Percentiles rank a stretch among this genome's conserved stretches.
These are phyloP conservation scores for Ectemnius lituratus DNA, from an alignment of 2,888 invertebrate genomes.

Conservation along the genomic window DNA sequence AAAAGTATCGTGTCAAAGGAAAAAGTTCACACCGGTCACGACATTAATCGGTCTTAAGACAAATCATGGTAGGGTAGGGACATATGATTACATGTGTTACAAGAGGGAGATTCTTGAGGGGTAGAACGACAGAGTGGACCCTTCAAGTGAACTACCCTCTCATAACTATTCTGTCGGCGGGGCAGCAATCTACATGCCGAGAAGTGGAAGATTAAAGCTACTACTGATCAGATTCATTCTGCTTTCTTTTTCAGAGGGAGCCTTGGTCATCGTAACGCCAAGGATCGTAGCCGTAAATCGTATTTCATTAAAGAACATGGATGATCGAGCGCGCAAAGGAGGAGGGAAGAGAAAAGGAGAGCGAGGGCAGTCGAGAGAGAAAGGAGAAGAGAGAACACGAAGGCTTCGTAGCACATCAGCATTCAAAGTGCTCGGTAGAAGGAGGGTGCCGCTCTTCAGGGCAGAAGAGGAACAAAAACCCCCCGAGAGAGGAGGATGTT, in stretches of 20 bases:
- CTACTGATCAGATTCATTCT: not conserved
- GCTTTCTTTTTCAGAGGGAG: conserved; percentile 6
- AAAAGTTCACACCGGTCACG: conserved; percentile 11
- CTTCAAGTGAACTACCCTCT: no score
- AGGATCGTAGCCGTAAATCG: conserved; percentile 71
- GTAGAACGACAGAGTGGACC: no score
- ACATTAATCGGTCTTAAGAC: conserved; percentile 17
- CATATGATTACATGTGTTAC: no score
- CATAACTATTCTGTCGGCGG: conserved; percentile 42
- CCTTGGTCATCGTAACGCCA: conserved; percentile 9
- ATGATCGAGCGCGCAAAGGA: conserved; percentile 47
- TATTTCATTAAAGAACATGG: conserved; percentile 71
- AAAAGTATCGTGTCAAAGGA: not conserved
- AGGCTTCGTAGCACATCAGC: conserved; percentile 74
- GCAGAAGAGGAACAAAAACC: conserved; percentile 75
- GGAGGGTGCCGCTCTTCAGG: conserved; percentile 62
- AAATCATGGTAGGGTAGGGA: not conserved
- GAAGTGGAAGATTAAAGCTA: not conserved
- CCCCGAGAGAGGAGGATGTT: conserved; percentile 76
- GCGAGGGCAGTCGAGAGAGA: conserved; percentile 24
- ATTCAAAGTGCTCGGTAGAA: conserved; percentile 75
- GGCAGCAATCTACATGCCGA: no score
- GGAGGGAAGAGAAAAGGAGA: conserved; percentile 14
- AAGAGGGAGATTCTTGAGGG: no score
- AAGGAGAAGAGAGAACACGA: conserved; percentile 31